These are phyloP conservation scores for Aegypius monachus DNA, from an alignment of 2,113 vertebrate species.

Conservation along the genomic window DNA sequence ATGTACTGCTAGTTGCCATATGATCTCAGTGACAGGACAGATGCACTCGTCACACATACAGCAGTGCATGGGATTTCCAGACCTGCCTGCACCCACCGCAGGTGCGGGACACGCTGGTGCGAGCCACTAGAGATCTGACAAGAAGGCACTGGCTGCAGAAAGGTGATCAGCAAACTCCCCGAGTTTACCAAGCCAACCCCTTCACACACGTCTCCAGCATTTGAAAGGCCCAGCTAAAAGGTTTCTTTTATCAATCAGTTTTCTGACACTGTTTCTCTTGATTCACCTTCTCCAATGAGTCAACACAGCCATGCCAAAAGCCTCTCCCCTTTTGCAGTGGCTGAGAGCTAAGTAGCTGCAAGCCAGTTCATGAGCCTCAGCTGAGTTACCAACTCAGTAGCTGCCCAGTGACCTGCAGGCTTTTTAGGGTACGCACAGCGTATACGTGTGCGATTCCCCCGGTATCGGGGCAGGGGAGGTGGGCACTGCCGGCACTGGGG, in stretches of 20 bases:
- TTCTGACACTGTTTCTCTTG: not conserved
- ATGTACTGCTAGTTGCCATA: not conserved
- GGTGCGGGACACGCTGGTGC: fast-evolving
- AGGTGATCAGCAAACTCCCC: not conserved
- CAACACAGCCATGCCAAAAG: fast-evolving
- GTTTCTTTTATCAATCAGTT: not conserved
- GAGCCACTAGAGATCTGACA: not conserved
- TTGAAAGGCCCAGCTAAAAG: not conserved
- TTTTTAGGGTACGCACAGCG: not conserved
- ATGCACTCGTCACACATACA: not conserved
- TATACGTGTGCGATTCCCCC: fast-evolving
- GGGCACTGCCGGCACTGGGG: too few relatives aligned
- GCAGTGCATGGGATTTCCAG: not conserved
- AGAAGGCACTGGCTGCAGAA: not conserved
- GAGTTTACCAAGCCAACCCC: not conserved
- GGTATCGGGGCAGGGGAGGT: not conserved
- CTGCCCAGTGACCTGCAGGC: not conserved
- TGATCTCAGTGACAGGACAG: not conserved
- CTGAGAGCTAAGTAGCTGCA: not conserved
- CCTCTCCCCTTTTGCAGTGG: not conserved
- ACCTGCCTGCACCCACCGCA: not conserved
- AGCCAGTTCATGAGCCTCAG: not conserved
- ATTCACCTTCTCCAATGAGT: not conserved
- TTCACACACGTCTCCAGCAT: not conserved
- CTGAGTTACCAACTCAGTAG: not conserved